phyloP scores from a whole-genome alignment of 1,140 invertebrate species.

The Homarus americanus region DNA sequence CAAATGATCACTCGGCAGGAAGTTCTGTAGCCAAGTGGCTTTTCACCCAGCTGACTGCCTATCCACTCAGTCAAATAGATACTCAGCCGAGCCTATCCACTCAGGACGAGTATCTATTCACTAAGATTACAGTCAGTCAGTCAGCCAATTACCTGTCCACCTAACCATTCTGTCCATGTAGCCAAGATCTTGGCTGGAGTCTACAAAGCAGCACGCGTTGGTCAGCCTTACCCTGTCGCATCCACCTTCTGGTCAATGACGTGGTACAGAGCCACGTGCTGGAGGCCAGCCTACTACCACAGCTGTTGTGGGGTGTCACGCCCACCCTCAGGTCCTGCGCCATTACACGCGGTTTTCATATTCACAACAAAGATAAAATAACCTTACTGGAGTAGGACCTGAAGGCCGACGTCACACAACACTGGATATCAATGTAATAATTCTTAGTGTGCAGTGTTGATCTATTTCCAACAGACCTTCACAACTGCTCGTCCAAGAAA shows the following conservation, averaged over 20 bases:
- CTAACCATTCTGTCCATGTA: constrained; percentile 1
- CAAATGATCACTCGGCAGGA: background rate
- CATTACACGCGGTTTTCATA: background rate
- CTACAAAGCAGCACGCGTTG: constrained; percentile 35
- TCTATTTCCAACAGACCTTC: constrained; percentile 41
- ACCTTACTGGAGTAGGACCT: background rate
- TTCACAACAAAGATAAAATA: constrained; percentile 36
- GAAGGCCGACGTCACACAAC: constrained; percentile 1
- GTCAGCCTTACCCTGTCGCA: constrained; percentile 58
- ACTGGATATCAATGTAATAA: constrained; percentile 26
- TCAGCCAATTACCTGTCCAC: constrained; percentile 15
- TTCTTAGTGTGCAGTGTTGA: constrained; percentile 42
- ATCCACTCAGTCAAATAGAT: background rate
- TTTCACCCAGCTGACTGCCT: background rate
- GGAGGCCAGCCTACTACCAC: constrained; percentile 14
- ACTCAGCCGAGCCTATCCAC: background rate
- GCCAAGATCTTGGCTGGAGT: background rate
- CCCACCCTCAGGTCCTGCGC: background rate
- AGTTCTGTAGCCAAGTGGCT: background rate
- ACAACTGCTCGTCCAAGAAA: constrained; percentile 6
- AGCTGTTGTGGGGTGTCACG: background rate
- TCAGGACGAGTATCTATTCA: background rate
- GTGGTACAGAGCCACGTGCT: background rate
- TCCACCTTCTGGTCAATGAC: constrained; percentile 27
- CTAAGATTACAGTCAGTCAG: background rate